A percentile compares a stretch with the other conserved stretches of the same genome.
Evolutionary conservation across 2,113 vertebrate species (phyloP).

Genomic region (Mungos mungo): DNA sequence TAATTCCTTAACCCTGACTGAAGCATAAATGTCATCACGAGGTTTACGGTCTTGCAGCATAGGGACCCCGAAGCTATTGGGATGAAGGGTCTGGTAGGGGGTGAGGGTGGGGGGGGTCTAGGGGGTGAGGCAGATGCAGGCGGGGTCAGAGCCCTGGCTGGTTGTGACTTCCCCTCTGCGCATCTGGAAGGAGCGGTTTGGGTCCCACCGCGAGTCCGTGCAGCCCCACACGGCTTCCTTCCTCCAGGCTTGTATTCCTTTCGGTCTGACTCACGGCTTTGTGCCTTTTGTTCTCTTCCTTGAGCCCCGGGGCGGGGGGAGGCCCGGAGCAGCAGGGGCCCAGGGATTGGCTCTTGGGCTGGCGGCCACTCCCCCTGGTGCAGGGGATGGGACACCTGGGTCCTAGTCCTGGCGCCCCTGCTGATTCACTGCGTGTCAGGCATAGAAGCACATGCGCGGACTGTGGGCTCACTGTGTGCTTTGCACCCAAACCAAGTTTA

Average conservation of each 20-base stretch:
- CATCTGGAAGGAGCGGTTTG: background rate
- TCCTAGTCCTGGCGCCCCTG: background rate
- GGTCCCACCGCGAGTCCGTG: rapidly evolving
- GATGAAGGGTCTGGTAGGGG: background rate
- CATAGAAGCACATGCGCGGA: rapidly evolving
- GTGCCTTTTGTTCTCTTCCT: constrained; percentile 35
- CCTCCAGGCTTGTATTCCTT: background rate
- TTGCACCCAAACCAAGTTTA: background rate
- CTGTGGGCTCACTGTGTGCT: background rate
- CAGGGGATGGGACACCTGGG: background rate
- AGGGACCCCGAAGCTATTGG: background rate
- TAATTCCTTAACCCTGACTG: background rate
- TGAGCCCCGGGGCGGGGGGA: background rate
- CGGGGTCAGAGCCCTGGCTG: background rate
- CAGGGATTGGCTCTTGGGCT: background rate
- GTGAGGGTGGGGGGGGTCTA: rapidly evolving
- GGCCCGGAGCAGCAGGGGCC: background rate
- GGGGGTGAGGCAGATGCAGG: background rate
- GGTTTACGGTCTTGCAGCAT: background rate
- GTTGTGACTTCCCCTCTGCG: background rate
- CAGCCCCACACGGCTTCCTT: background rate
- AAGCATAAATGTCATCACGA: background rate
- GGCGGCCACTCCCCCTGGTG: background rate
- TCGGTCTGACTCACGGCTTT: constrained; percentile 37
- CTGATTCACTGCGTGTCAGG: background rate